Evolutionary conservation across 2,888 invertebrate species (phyloP), one percentile per base, ranked within the genome.

Genomic region (Pristionchus entomophagus): DNA sequence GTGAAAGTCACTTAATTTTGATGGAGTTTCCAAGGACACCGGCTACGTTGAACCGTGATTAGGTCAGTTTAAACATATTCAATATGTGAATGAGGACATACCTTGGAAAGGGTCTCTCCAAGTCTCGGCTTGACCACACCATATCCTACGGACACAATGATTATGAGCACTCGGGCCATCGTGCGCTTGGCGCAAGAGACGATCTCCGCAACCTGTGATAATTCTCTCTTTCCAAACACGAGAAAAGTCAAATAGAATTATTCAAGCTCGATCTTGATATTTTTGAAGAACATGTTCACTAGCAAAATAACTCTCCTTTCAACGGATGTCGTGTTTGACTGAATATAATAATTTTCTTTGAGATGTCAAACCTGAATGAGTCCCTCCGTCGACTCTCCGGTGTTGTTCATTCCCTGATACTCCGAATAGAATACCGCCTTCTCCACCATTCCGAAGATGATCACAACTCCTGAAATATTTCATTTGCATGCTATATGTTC

Each of bases 71-170:
- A 45, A 29, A 49, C n/a, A 14, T 45, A 8, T 4, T 14, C 17
- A 29, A 49, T 62, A 12, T 19, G 29, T 8, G 26, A 26, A 19
- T 62, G 29, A 12, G 10, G 29, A 19, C n/a, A 14, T 51, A 88
- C 88, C 91, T 97, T 96, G 94, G 97, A 97, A 83, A 98, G 95
- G 91, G 97, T 96, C 17, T 97, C 96, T 38, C 97, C 97, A 56
- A 98, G 95, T 29, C 97, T 95, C 0, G 97, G 97, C 94, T 97
- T 97, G 89, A 97, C 97, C 91, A 98, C 97, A 80, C 98, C 98
- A 94, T 97, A 98, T 80, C 98, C 98, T 80, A 98, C 95, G 88
- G 97, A 97, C 87, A 97, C 97, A 86, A 98, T 97, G 86, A 98
- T 96, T 89, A 98, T 97, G 86, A 98, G 95, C 96, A 98, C 97